Evolutionary conservation across 2,113 vertebrate species (phyloP).

Genomic region (Gnathonemus longibarbis): DNA sequence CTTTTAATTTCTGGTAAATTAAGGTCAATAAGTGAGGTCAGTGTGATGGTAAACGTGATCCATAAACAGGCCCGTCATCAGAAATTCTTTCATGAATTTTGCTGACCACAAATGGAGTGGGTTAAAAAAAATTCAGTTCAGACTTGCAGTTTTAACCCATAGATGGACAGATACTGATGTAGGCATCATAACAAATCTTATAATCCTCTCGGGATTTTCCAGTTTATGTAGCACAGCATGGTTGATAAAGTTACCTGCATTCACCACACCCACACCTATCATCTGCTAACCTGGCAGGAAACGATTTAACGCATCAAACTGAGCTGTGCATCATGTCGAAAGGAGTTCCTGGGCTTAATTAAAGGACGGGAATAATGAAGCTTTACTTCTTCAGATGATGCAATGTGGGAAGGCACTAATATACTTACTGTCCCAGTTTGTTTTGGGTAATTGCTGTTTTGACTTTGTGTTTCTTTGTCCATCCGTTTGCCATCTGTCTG

Average conservation of each 20-base stretch:
- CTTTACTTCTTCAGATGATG: background rate
- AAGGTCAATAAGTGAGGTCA: background rate
- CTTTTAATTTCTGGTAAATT: background rate
- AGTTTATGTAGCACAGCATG: constrained; percentile 33
- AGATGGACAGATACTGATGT: background rate
- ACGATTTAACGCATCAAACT: constrained; percentile 15
- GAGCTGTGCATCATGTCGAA: background rate
- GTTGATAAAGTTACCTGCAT: constrained; percentile 39
- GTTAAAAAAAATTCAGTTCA: background rate
- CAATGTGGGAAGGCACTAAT: background rate
- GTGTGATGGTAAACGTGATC: background rate
- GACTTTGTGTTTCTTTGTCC: background rate
- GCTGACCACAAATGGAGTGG: background rate
- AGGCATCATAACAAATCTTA: background rate
- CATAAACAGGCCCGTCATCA: background rate
- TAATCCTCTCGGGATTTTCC: constrained; percentile 17
- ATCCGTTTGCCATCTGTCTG: background rate
- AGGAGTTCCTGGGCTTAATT: background rate
- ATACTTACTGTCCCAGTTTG: background rate
- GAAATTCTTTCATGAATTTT: background rate
- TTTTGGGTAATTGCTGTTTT: background rate
- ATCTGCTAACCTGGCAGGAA: constrained; percentile 30
- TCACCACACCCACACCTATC: constrained; percentile 37
- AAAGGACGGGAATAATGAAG: background rate
- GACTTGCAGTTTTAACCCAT: background rate